Conservation (phyloP, 2,113 vertebrate genomes). For the Pangasianodon gigas region DNA sequence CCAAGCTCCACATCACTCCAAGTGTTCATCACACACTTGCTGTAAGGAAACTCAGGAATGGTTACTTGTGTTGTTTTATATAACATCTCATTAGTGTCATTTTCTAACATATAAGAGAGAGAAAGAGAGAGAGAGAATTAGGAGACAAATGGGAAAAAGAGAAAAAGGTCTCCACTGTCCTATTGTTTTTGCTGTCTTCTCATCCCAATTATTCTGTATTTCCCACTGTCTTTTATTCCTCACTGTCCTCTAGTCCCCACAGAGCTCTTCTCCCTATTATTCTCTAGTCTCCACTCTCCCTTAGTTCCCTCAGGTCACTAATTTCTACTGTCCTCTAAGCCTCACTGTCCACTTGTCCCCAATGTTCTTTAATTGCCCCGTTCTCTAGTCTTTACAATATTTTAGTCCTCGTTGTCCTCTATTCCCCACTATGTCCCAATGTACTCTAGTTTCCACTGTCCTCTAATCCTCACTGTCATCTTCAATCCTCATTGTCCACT, state of each 20-base stretch:
- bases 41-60: not conserved
- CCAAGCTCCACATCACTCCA: not conserved
- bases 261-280: no score
- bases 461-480: not conserved
- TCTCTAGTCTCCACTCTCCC: no score
- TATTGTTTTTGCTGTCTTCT: no score
- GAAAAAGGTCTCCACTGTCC: no score
- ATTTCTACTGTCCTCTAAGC: not conserved
- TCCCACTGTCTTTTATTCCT: no score
- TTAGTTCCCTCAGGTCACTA: not conserved
- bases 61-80: no score
- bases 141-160: not conserved
- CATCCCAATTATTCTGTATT: no score
- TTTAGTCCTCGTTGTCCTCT: no score
- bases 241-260: not conserved
- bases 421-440: not conserved
- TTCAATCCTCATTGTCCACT: not conserved
- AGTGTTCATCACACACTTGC: not conserved
- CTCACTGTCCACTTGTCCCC: no score
- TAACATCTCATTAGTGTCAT: slow-evolving; percentile 18
- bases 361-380: not conserved
- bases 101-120: not conserved
- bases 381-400: not conserved
- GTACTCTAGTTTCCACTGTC: not conserved
- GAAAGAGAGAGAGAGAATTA: not conserved